These are phyloP conservation scores for Varanus komodoensis DNA, from an alignment of 2,113 vertebrate species.

Conservation along the genomic window DNA sequence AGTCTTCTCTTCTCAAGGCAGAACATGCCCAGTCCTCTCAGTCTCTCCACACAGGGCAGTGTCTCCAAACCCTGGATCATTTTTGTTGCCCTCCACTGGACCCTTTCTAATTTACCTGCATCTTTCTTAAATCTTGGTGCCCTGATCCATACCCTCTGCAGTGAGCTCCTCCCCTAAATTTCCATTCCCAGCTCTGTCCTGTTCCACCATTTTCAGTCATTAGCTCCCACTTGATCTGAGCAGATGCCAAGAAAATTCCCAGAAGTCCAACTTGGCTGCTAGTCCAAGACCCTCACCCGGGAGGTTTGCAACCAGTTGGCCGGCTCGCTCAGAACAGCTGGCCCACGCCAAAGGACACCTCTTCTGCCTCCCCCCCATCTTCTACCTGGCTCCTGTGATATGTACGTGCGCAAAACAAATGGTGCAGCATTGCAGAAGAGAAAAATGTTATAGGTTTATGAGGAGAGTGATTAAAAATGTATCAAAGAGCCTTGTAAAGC, in stretches of 20 bases:
- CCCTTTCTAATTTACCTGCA: no score
- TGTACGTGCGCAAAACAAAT: constrained; percentile 42
- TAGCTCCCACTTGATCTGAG: background rate
- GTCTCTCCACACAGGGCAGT: no score
- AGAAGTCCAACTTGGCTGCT: background rate
- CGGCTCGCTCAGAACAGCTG: background rate
- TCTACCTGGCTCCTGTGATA: constrained; percentile 18
- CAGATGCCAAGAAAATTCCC: constrained; percentile 3
- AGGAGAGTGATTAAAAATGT: constrained; percentile 86
- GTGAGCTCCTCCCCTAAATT: background rate
- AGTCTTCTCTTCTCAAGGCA: no score
- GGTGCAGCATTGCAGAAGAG: constrained; percentile 45
- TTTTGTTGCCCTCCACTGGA: no score
- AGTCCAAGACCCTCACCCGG: background rate
- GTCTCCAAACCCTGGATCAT: no score
- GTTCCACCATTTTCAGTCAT: constrained; percentile 5
- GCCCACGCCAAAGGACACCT: rapidly evolving
- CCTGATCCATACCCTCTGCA: background rate
- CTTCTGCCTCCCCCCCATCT: background rate
- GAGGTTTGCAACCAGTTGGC: background rate
- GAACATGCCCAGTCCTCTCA: no score
- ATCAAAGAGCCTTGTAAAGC: constrained; percentile 84
- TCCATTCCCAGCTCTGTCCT: background rate
- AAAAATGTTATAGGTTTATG: constrained; percentile 76
- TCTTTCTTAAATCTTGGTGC: no score